Evolutionary conservation across 2,113 vertebrate species (phyloP).

Genomic region (Gambusia holbrooki): DNA sequence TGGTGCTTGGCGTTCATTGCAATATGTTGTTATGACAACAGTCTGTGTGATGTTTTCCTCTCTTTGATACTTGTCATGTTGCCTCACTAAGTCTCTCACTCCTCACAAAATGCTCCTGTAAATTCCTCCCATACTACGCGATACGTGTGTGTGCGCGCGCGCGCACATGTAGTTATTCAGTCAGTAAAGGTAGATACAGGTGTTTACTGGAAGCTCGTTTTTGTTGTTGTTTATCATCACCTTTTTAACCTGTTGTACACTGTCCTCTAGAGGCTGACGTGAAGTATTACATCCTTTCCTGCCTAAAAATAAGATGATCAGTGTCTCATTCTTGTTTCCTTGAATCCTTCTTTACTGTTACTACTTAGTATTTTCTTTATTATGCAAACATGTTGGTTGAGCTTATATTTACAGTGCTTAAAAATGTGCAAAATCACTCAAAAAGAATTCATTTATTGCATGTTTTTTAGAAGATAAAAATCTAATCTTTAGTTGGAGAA

Average conservation of each 20-base stretch:
- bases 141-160: not conserved
- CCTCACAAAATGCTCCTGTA: slow-evolving; percentile 36
- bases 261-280: slow-evolving; percentile 55
- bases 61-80: slow-evolving; percentile 73
- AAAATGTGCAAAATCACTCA: too few relatives aligned
- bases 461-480: too few relatives aligned
- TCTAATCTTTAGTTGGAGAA: too few relatives aligned
- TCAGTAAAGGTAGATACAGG: not conserved
- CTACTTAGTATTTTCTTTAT: not conserved
- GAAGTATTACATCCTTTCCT: slow-evolving; percentile 37
- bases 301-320: not conserved
- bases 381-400: not conserved
- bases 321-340: not conserved
- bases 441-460: too few relatives aligned
- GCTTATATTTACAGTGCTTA: not conserved
- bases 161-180: not conserved
- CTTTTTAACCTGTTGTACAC: slow-evolving; percentile 31
- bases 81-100: slow-evolving; percentile 36
- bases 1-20: slow-evolving; percentile 75
- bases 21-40: slow-evolving; percentile 83
- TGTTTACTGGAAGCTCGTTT: not conserved
- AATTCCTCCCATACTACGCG: slow-evolving; percentile 12
- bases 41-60: slow-evolving; percentile 73
- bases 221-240: not conserved
- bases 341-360: too few relatives aligned